Percentiles rank a stretch among this genome's conserved stretches.
Evolutionary conservation across 2,888 invertebrate species (phyloP).

Genomic region (Lymantria dispar): DNA sequence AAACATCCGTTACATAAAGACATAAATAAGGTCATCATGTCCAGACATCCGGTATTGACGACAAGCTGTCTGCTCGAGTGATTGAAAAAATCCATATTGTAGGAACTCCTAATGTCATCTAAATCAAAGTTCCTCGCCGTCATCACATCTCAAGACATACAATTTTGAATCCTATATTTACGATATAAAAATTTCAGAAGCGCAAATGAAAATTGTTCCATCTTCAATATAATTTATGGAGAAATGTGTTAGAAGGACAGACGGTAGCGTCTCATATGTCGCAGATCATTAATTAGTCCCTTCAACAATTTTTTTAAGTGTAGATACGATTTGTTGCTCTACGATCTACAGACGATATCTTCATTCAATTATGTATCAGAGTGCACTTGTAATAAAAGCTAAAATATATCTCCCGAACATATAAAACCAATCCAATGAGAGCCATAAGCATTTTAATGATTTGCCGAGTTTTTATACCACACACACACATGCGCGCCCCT

Average conservation of each 20-base stretch:
- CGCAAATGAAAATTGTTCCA: slow-evolving; percentile 18
- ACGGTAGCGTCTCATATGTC: slow-evolving; percentile 63
- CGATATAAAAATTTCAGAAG: slow-evolving; percentile 11
- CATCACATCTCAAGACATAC: slow-evolving; percentile 2
- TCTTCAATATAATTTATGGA: slow-evolving; percentile 51
- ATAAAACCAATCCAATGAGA: not conserved
- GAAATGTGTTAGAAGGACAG: slow-evolving; percentile 46
- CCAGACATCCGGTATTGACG: slow-evolving; percentile 58
- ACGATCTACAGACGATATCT: not conserved
- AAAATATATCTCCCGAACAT: not conserved
- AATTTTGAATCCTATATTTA: slow-evolving; percentile 21
- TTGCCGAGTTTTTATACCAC: slow-evolving; percentile 5
- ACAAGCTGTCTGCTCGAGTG: slow-evolving; percentile 55
- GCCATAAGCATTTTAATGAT: slow-evolving; percentile 2
- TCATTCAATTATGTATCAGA: not conserved
- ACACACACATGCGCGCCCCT: not conserved
- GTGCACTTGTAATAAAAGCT: not conserved
- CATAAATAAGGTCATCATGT: slow-evolving; percentile 13
- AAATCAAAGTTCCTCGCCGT: slow-evolving; percentile 15
- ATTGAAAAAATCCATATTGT: slow-evolving; percentile 35
- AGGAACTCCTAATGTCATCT: slow-evolving; percentile 37
- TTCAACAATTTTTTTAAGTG: slow-evolving; percentile 28
- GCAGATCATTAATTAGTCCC: slow-evolving; percentile 61
- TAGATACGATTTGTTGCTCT: not conserved
- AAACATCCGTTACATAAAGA: slow-evolving; percentile 6